These are phyloP conservation scores for Hypotaenidia okinawae DNA, from an alignment of 2,797 vertebrate species.

Conservation along the genomic window DNA sequence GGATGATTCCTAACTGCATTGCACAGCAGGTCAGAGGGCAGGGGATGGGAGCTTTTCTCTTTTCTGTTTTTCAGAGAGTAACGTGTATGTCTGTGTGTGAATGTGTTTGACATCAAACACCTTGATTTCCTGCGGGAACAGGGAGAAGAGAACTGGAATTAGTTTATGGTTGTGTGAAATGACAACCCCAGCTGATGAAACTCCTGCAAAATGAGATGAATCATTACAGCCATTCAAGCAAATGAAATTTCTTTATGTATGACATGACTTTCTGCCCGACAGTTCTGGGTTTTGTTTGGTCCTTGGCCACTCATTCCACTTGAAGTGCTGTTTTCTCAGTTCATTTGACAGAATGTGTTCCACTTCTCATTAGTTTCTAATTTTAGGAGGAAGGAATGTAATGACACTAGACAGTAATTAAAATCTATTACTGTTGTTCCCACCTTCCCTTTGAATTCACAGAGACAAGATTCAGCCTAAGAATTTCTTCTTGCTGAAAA, in stretches of 20 bases:
- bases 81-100: not conserved
- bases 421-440: conserved; percentile 30
- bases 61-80: not conserved
- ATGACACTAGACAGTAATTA: conserved; percentile 28
- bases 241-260: conserved; percentile 5
- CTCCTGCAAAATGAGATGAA: not conserved
- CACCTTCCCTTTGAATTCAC: conserved; percentile 19
- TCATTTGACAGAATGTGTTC: conserved; percentile 48
- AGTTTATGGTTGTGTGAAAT: conserved; percentile 13
- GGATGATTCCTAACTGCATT: not conserved
- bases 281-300: not conserved
- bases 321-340: conserved; percentile 28
- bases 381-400: conserved; percentile 54
- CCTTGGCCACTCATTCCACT: not conserved
- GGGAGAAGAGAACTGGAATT: not conserved
- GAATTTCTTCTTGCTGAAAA: not conserved
- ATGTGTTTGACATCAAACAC: not conserved
- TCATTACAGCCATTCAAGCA: not conserved
- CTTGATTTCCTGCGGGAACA: not conserved
- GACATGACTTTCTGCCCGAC: not conserved
- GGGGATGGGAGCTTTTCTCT: not conserved
- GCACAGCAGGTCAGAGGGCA: not conserved
- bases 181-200: not conserved
- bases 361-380: conserved; percentile 51
- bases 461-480: not conserved